Evolutionary conservation across 2,888 invertebrate species (phyloP).

Genomic region (Ferrisia virgata): DNA sequence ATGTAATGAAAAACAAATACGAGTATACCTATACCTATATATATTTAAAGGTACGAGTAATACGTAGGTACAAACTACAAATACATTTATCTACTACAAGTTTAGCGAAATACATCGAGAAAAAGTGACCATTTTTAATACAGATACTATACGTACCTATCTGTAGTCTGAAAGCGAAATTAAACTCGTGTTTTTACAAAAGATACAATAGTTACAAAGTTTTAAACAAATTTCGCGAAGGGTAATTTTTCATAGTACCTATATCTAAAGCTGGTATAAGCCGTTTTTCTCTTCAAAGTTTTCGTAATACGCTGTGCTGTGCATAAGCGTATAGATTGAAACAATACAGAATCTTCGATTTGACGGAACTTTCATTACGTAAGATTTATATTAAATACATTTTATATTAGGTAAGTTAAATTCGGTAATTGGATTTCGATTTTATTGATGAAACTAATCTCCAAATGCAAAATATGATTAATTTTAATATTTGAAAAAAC

Average conservation of each 20-base stretch:
- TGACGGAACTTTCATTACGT: too few relatives aligned
- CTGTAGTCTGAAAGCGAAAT: not conserved
- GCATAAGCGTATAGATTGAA: not conserved
- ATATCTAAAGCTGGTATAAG: not conserved
- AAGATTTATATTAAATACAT: not conserved
- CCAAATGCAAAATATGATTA: not conserved
- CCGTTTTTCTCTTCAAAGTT: not conserved
- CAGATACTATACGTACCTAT: too few relatives aligned
- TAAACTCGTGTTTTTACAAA: not conserved
- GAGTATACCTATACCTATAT: not conserved
- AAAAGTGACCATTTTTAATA: not conserved
- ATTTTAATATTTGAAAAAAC: too few relatives aligned
- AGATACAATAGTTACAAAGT: not conserved
- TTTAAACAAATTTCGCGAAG: not conserved
- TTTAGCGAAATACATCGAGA: not conserved
- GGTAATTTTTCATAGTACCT: not conserved
- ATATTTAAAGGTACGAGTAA: too few relatives aligned
- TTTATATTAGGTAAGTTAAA: not conserved
- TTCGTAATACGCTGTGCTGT: not conserved
- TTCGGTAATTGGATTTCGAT: not conserved
- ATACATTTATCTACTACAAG: not conserved
- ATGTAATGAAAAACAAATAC: not conserved
- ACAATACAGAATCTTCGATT: not conserved
- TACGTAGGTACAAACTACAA: not conserved
- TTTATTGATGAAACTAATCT: too few relatives aligned